Conservation (phyloP, 2,797 vertebrate species). For the Notoglanidium macrostoma region DNA sequence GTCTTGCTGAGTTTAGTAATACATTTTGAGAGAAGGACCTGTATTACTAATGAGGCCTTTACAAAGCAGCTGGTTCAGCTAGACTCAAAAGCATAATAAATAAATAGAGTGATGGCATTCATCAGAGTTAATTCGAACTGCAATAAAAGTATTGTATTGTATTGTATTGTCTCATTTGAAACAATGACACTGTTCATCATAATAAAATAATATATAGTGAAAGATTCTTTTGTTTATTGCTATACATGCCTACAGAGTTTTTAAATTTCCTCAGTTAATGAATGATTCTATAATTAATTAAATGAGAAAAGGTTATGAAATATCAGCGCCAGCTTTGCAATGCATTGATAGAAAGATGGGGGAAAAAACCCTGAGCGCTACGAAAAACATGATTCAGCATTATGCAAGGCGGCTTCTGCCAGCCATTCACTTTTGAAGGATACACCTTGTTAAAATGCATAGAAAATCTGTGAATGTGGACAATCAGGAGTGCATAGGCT, state of each 20-base stretch:
- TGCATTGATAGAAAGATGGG: neutral
- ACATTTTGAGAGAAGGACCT: neutral
- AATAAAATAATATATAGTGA: neutral
- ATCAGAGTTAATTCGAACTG: neutral
- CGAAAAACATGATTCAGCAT: neutral
- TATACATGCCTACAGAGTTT: neutral
- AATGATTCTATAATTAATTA: slow-evolving; percentile 37
- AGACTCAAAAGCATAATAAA: neutral
- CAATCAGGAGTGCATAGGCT: neutral
- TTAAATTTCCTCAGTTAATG: neutral
- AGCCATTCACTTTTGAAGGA: neutral
- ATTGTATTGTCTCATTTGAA: neutral
- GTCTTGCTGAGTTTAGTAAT: neutral
- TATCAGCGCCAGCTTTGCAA: neutral
- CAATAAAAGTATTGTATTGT: neutral
- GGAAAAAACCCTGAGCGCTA: neutral
- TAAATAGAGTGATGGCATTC: neutral
- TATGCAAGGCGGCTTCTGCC: neutral
- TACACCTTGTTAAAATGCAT: neutral
- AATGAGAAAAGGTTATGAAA: slow-evolving; percentile 30
- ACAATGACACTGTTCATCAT: neutral
- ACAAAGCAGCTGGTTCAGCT: slow-evolving; percentile 1
- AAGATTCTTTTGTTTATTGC: neutral
- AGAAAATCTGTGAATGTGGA: neutral
- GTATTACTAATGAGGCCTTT: slow-evolving; percentile 21